Evolutionary conservation across 2,888 invertebrate species (phyloP).

Genomic region (Cotesia congregata): DNA sequence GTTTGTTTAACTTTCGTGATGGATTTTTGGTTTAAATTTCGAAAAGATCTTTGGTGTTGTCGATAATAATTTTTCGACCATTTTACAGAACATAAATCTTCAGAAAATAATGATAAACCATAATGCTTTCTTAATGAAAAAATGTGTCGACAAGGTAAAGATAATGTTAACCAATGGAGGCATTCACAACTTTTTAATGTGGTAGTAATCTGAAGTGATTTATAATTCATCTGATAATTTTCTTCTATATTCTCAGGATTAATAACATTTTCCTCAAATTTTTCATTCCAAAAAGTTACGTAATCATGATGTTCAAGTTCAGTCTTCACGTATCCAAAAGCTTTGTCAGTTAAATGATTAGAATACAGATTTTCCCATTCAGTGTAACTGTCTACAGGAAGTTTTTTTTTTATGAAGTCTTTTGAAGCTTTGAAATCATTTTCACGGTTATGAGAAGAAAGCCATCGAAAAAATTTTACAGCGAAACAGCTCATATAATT

Average conservation of each 20-base stretch:
- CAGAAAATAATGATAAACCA: constrained; percentile 24
- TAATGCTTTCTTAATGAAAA: constrained; percentile 38
- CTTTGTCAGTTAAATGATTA: neutral
- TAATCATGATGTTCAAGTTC: constrained; percentile 9
- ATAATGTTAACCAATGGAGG: constrained; percentile 18
- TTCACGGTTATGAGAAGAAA: neutral
- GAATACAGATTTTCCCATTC: constrained; percentile 1
- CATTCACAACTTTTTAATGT: constrained; percentile 35
- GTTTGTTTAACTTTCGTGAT: neutral
- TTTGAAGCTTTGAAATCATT: constrained; percentile 17
- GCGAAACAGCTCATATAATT: constrained; percentile 12
- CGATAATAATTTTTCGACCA: constrained; percentile 43
- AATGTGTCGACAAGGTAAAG: constrained; percentile 41
- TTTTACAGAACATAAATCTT: constrained; percentile 29
- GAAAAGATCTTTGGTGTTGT: constrained; percentile 35
- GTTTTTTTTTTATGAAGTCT: constrained; percentile 13
- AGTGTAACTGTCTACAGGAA: neutral
- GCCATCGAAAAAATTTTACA: constrained; percentile 15
- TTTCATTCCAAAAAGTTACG: neutral
- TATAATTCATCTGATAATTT: neutral
- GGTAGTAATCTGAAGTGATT: constrained; percentile 12
- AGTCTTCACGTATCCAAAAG: neutral
- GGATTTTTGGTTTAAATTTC: neutral
- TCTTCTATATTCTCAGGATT: neutral
- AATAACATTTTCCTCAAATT: neutral